Percentiles rank a stretch among this genome's conserved stretches.
These are phyloP conservation scores for Eptatretus atami DNA, from an alignment of 2,797 vertebrate genomes.

Conservation along the genomic window DNA sequence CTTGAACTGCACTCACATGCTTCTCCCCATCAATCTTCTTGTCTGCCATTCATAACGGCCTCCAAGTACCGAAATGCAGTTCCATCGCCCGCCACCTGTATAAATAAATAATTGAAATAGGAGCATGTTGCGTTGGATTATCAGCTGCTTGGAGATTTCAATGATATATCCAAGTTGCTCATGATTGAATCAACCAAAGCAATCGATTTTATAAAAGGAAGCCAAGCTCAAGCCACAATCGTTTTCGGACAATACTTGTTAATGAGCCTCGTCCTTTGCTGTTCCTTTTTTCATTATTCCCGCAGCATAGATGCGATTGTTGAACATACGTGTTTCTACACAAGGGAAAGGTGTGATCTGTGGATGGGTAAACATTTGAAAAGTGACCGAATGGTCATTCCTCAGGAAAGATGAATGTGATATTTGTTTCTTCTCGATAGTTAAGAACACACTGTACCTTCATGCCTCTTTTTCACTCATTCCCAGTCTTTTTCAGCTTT, in stretches of 20 bases:
- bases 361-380: background rate
- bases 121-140: background rate
- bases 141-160: background rate
- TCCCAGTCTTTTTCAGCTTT: conserved; percentile 64
- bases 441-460: conserved; percentile 27
- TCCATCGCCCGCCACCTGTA: conserved; percentile 91
- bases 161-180: background rate
- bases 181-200: background rate
- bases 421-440: background rate
- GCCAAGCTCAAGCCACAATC: conserved; percentile 28
- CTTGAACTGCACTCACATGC: conserved; percentile 26
- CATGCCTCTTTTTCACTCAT: conserved; percentile 61
- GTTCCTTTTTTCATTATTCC: conserved; percentile 76
- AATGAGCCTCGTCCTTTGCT: conserved; percentile 62
- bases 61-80: conserved; percentile 91
- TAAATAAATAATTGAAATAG: conserved; percentile 7
- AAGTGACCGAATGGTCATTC: background rate
- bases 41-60: conserved; percentile 66
- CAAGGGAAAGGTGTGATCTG: background rate
- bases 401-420: background rate
- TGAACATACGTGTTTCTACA: conserved; percentile 67
- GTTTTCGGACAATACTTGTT: conserved; percentile 90
- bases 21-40: conserved; percentile 99
- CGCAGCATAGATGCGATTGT: conserved; percentile 77
- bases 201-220: background rate